Percentiles rank a stretch among this genome's conserved stretches.
These are phyloP conservation scores for Chrysomela aeneicollis DNA, from an alignment of 2,888 invertebrate species.

Conservation along the genomic window DNA sequence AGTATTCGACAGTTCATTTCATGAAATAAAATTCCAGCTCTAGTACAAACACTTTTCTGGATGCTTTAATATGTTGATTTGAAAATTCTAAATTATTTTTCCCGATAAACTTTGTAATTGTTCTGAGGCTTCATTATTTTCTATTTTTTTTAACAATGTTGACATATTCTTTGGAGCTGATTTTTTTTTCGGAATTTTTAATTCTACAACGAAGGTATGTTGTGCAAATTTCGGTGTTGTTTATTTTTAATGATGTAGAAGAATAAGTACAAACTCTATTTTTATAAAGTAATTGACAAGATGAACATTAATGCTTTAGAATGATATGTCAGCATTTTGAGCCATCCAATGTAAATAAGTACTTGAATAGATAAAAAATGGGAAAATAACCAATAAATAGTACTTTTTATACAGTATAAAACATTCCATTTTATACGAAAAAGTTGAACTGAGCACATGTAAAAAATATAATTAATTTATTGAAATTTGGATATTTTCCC, in stretches of 20 bases:
- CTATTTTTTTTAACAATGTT: conserved; percentile 46
- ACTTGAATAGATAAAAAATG: conserved; percentile 48
- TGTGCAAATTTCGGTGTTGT: conserved; percentile 17
- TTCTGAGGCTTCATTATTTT: conserved; percentile 31
- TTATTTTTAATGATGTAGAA: conserved; percentile 17
- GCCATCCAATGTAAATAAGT: conserved; percentile 56
- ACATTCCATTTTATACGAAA: conserved; percentile 59
- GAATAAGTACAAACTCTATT: conserved; percentile 42
- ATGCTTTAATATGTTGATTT: neutral
- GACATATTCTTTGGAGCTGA: conserved; percentile 49
- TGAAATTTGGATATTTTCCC: conserved; percentile 57
- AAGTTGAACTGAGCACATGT: conserved; percentile 26
- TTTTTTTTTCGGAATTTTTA: conserved; percentile 8
- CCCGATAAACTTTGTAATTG: conserved; percentile 27
- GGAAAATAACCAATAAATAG: conserved; percentile 55
- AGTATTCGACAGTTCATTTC: no score
- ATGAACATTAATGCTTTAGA: conserved; percentile 46
- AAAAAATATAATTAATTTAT: conserved; percentile 27
- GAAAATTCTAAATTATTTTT: conserved; percentile 40
- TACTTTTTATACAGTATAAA: conserved; percentile 50
- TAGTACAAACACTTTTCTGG: neutral
- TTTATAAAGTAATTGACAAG: conserved; percentile 36
- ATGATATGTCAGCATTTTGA: conserved; percentile 58
- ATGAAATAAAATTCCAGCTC: no score
- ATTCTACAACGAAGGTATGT: conserved; percentile 10